Evolutionary conservation across 2,797 vertebrate genomes (phyloP).

Genomic region (Eurystomus glaucurus): DNA sequence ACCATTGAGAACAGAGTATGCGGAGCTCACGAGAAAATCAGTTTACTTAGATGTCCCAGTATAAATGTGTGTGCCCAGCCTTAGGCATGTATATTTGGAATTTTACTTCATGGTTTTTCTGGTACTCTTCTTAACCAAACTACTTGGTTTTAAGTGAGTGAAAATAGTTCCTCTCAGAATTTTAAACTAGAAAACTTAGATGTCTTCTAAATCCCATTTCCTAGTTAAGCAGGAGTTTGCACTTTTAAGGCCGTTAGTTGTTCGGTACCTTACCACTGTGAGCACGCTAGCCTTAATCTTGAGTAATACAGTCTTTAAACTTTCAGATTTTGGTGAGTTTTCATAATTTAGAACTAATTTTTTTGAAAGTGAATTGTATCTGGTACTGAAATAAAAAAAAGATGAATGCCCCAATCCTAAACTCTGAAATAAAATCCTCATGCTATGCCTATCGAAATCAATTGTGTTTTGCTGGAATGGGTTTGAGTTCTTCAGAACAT

Average conservation of each 20-base stretch:
- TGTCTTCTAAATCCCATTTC: neutral
- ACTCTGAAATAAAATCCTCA: conserved; percentile 31
- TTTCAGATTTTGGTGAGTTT: neutral
- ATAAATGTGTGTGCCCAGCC: neutral
- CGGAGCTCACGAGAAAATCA: neutral
- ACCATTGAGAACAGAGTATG: neutral
- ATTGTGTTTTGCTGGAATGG: neutral
- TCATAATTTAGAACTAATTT: conserved; percentile 18
- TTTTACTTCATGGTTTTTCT: neutral
- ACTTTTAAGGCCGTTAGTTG: neutral
- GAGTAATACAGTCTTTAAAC: neutral
- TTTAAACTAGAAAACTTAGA: neutral
- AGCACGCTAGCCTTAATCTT: neutral
- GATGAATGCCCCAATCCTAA: neutral
- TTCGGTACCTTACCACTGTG: neutral
- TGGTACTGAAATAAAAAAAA: neutral
- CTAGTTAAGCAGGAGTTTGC: neutral
- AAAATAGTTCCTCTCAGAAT: neutral
- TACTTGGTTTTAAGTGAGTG: neutral
- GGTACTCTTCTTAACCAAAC: neutral
- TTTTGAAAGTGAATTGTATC: neutral
- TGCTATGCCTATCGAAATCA: neutral
- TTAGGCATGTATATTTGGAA: neutral
- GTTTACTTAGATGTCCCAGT: neutral
- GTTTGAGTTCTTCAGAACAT: neutral